Evolutionary conservation across 92 coral and sea anemone genomes (phyloP).

Genomic region (Umimayanthus chanpuru): DNA sequence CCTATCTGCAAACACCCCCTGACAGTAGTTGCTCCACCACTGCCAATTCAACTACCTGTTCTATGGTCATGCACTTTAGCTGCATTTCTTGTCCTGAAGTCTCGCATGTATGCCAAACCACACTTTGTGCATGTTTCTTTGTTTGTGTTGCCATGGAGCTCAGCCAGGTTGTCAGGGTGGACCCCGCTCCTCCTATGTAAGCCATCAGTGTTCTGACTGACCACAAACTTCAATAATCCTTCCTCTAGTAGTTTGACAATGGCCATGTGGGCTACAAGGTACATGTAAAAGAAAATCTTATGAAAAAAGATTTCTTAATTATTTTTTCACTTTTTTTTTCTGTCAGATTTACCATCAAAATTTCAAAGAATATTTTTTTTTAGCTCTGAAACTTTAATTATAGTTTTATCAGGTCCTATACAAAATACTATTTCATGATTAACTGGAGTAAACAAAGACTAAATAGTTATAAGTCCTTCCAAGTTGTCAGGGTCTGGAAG

Average conservation of each 20-base stretch:
- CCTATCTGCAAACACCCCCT: background rate
- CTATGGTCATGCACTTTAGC: conserved; percentile 58
- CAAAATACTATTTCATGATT: too few relatives aligned
- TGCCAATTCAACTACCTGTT: conserved; percentile 46
- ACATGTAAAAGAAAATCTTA: background rate
- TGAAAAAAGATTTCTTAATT: too few relatives aligned
- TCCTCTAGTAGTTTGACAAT: conserved; percentile 61
- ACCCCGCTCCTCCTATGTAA: conserved; percentile 74
- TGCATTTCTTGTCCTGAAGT: conserved; percentile 75
- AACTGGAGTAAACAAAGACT: too few relatives aligned
- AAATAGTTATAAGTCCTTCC: too few relatives aligned
- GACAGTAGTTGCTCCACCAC: background rate
- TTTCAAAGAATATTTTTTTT: too few relatives aligned
- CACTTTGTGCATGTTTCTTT: conserved; percentile 70
- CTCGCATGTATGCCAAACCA: conserved; percentile 67
- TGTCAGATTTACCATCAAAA: too few relatives aligned
- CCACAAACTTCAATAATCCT: conserved; percentile 68
- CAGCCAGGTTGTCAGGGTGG: conserved; percentile 58
- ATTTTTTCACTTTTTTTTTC: too few relatives aligned
- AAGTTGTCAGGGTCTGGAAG: too few relatives aligned
- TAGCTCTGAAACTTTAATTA: too few relatives aligned
- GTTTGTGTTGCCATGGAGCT: conserved; percentile 82
- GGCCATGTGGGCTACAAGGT: conserved; percentile 65
- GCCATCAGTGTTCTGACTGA: conserved; percentile 81
- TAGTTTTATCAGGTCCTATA: too few relatives aligned